phyloP scores from a whole-genome alignment of 2,888 invertebrate genomes.

The Rhingia rostrata region DNA sequence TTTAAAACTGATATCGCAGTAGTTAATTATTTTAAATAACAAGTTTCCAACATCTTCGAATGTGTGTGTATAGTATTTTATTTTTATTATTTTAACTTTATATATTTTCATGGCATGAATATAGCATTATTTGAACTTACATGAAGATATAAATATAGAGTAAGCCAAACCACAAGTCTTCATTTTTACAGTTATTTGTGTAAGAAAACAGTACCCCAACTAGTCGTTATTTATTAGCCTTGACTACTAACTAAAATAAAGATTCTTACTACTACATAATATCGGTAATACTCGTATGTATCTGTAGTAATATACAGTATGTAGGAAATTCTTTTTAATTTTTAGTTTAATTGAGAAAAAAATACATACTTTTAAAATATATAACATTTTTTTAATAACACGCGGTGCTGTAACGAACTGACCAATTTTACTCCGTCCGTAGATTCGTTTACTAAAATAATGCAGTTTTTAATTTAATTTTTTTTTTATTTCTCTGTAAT shows the following conservation, averaged over 20 bases:
- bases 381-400: constrained; percentile 18
- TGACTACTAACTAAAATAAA: neutral
- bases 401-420: constrained; percentile 68
- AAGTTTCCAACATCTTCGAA: no score
- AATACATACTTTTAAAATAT: neutral
- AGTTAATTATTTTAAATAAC: no score
- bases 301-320: neutral
- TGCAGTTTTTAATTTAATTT: constrained; percentile 13
- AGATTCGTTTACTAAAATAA: constrained; percentile 57
- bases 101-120: no score
- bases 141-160: no score
- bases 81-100: no score
- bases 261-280: neutral
- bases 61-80: no score
- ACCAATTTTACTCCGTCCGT: constrained; percentile 74
- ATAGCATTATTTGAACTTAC: no score
- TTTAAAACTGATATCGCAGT: no score
- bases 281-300: neutral
- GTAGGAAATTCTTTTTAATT: neutral
- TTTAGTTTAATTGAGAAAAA: neutral
- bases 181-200: neutral
- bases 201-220: neutral
- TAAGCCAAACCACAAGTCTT: no score
- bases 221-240: neutral
- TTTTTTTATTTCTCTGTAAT: constrained; percentile 13